Conservation (phyloP, 2,888 invertebrate species). For the Onchidella celtica region DNA sequence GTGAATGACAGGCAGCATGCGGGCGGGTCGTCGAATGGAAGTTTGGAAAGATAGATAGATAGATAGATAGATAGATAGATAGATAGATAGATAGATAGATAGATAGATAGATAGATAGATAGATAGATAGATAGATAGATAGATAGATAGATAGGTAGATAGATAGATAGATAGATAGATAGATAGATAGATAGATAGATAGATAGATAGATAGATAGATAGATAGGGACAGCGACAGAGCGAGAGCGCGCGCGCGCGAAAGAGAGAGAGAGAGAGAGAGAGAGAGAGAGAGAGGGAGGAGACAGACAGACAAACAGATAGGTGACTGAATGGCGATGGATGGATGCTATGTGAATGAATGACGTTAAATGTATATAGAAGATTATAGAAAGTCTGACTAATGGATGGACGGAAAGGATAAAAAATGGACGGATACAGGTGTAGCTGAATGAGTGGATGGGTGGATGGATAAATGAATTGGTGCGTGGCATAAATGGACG, state of each 20-base stretch:
- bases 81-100: slow-evolving; percentile 28
- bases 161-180: slow-evolving; percentile 23
- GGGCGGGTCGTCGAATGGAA: too few relatives aligned
- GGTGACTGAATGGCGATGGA: not conserved
- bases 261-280: slow-evolving; percentile 14
- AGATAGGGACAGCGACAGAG: too few relatives aligned
- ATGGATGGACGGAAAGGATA: slow-evolving; percentile 14
- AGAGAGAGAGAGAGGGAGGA: not conserved
- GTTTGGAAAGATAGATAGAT: not conserved
- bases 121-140: slow-evolving; percentile 8
- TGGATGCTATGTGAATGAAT: not conserved
- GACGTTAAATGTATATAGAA: too few relatives aligned
- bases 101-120: slow-evolving; percentile 9
- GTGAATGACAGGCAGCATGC: too few relatives aligned
- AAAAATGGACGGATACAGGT: slow-evolving; percentile 12
- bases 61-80: slow-evolving; percentile 30
- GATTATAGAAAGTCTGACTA: too few relatives aligned
- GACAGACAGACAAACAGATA: slow-evolving; percentile 22
- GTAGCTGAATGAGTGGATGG: too few relatives aligned
- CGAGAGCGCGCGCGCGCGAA: too few relatives aligned
- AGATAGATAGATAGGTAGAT: not conserved
- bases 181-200: not conserved
- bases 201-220: not conserved
- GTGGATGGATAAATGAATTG: too few relatives aligned
- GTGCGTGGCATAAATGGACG: too few relatives aligned